Evolutionary conservation across 1,140 invertebrate genomes (phyloP).

Genomic region (Samia ricini): DNA sequence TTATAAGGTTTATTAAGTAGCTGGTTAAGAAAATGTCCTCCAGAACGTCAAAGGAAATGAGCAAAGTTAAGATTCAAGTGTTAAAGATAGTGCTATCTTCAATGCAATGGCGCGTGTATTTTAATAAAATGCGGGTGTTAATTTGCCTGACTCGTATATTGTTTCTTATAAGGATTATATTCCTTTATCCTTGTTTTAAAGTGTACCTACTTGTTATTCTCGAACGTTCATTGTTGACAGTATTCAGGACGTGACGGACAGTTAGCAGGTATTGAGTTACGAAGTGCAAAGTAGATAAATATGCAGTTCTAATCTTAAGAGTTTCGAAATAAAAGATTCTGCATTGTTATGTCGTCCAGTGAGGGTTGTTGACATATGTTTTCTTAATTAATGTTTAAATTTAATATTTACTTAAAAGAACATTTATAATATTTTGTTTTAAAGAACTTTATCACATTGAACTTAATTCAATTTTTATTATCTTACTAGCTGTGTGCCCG

Average conservation of each 20-base stretch:
- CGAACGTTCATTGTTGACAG: constrained; percentile 40
- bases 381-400: no score
- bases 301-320: constrained; percentile 12
- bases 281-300: constrained; percentile 28
- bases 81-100: constrained; percentile 62
- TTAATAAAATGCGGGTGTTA: constrained; percentile 51
- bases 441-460: no score
- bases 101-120: constrained; percentile 59
- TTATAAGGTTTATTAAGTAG: not conserved
- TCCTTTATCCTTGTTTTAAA: constrained; percentile 4
- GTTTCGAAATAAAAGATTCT: not conserved
- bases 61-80: constrained; percentile 64
- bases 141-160: constrained; percentile 18
- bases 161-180: constrained; percentile 17
- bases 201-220: constrained; percentile 21
- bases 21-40: not conserved
- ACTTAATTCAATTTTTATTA: no score
- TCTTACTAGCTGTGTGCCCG: no score
- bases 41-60: constrained; percentile 3
- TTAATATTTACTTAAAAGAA: no score
- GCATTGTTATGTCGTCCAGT: constrained; percentile 3
- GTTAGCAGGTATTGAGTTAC: constrained; percentile 32
- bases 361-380: no score
- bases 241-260: constrained; percentile 64
- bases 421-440: not conserved